Conservation (phyloP, 2,797 vertebrate genomes). For the Peromyscus attwateri region DNA sequence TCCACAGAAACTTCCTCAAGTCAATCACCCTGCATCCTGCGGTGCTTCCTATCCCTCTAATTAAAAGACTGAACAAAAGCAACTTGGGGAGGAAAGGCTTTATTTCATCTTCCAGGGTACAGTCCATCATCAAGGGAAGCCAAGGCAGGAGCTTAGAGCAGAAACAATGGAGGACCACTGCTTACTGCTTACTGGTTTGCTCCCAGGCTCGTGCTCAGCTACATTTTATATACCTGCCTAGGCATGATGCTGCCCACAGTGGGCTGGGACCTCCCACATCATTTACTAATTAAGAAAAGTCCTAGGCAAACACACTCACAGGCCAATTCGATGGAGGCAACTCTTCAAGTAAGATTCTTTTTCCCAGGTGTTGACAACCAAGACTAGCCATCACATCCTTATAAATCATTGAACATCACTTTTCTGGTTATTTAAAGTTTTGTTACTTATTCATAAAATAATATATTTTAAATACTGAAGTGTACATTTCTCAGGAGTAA, state of each 20-base stretch:
- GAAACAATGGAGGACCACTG: neutral
- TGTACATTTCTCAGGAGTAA: neutral
- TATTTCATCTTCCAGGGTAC: neutral
- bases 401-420: neutral
- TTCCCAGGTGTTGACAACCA: neutral
- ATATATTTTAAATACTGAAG: neutral
- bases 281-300: neutral
- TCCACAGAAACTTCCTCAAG: neutral
- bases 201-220: neutral
- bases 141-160: neutral
- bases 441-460: neutral
- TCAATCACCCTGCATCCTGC: neutral
- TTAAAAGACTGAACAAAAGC: neutral
- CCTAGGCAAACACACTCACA: neutral
- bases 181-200: neutral
- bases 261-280: no score
- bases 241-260: neutral
- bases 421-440: neutral
- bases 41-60: neutral
- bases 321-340: no score
- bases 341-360: neutral
- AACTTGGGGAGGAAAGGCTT: neutral
- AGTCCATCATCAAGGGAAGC: neutral
- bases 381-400: no score
- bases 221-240: neutral